phyloP scores from a whole-genome alignment of 1,140 invertebrate species.

The Metopolophium dirhodum region DNA sequence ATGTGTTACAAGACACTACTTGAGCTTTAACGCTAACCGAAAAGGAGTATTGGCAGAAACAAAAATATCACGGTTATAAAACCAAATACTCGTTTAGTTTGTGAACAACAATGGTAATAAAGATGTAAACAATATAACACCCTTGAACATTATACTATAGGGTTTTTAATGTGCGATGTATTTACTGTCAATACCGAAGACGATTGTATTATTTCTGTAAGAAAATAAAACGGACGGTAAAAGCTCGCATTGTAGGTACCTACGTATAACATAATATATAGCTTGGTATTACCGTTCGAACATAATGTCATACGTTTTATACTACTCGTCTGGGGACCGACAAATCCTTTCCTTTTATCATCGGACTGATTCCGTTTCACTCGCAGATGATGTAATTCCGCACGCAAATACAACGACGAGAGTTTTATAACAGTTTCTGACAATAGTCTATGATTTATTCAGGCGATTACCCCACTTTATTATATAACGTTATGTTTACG shows the following conservation, averaged over 20 bases:
- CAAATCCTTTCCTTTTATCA: slow-evolving; percentile 7
- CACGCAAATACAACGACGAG: not conserved
- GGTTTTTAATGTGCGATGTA: not conserved
- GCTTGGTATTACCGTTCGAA: not conserved
- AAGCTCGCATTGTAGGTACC: not conserved
- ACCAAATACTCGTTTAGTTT: not conserved
- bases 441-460: slow-evolving; percentile 17
- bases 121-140: not conserved
- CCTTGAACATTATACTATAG: not conserved
- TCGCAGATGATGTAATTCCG: not conserved
- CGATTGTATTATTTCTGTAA: not conserved
- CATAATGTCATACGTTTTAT: not conserved
- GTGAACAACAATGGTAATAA: not conserved
- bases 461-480: not conserved
- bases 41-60: not conserved
- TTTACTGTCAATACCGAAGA: not conserved
- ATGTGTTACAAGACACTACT: not conserved
- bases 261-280: not conserved
- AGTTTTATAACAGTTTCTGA: not conserved
- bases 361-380: not conserved
- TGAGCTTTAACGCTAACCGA: not conserved
- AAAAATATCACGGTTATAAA: not conserved
- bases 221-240: not conserved
- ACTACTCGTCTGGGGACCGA: not conserved
- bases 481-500: not conserved